Conservation (phyloP, 2,113 vertebrate genomes). For the Tamias sibiricus region DNA sequence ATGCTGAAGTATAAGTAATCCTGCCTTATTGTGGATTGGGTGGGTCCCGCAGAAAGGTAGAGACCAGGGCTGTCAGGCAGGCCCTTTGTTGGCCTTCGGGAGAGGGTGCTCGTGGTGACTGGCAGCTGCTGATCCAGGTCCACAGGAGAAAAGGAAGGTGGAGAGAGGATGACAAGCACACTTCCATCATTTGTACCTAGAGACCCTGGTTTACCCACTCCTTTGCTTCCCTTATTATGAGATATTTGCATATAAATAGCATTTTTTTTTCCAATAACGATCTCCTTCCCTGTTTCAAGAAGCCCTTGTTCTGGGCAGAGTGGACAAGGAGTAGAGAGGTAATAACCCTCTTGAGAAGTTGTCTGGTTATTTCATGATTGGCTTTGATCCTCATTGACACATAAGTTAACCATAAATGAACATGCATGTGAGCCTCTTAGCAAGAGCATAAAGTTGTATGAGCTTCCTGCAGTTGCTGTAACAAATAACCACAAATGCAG, state of each 20-base stretch:
- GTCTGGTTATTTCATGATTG: not conserved
- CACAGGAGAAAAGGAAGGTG: not conserved
- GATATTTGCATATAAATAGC: conserved; percentile 8
- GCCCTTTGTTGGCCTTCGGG: not conserved
- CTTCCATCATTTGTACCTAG: not conserved
- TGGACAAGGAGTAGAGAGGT: not conserved
- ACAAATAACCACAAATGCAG: not conserved
- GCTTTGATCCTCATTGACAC: not conserved
- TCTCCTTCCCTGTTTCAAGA: not conserved
- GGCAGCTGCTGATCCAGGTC: not conserved
- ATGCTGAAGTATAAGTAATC: not conserved
- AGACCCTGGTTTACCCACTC: not conserved
- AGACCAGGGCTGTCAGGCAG: not conserved
- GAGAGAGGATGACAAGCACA: not conserved
- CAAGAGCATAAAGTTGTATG: not conserved
- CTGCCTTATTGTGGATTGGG: not conserved
- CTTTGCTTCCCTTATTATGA: not conserved
- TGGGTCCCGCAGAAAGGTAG: not conserved
- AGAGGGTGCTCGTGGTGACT: not conserved
- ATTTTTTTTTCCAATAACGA: not conserved
- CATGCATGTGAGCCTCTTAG: not conserved
- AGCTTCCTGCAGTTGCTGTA: not conserved
- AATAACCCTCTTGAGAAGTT: not conserved
- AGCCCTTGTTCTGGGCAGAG: not conserved
- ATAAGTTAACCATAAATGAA: not conserved